Evolutionary conservation across 2,113 vertebrate species (phyloP).

Genomic region (Oncorhynchus kisutch): DNA sequence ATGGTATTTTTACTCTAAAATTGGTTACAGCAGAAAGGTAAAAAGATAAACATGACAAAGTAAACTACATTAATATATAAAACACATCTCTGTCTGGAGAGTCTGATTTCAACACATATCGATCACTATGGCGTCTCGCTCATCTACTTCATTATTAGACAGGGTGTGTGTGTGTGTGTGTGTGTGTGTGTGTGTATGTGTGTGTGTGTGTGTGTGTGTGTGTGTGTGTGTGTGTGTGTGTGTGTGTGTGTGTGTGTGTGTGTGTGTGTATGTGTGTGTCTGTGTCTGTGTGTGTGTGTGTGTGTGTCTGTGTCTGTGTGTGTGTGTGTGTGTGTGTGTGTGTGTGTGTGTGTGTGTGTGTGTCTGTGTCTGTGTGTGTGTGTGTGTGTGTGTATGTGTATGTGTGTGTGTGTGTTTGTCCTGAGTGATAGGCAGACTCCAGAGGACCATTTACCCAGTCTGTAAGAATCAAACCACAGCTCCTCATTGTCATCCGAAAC

Average conservation of each 20-base stretch:
- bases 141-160: neutral
- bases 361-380: slow-evolving; percentile 12
- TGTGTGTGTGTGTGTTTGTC: slow-evolving; percentile 19
- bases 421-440: slow-evolving; percentile 45
- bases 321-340: too few species aligned
- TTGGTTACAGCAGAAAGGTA: too few species aligned
- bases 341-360: too few species aligned
- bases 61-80: too few species aligned
- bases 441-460: slow-evolving; percentile 53
- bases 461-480: slow-evolving; percentile 39
- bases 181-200: slow-evolving; percentile 5
- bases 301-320: too few species aligned
- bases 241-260: slow-evolving; percentile 16
- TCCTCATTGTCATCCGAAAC: slow-evolving; percentile 65
- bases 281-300: too few species aligned
- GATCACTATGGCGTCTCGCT: neutral
- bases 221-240: too few species aligned
- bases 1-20: too few species aligned
- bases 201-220: too few species aligned
- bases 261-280: neutral
- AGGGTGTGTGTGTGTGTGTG: slow-evolving; percentile 7
- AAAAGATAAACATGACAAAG: too few species aligned
- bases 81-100: too few species aligned
- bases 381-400: slow-evolving; percentile 16
- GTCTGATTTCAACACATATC: neutral